Conservation (phyloP, 2,797 vertebrate genomes). For the Sorex maritimensis region DNA sequence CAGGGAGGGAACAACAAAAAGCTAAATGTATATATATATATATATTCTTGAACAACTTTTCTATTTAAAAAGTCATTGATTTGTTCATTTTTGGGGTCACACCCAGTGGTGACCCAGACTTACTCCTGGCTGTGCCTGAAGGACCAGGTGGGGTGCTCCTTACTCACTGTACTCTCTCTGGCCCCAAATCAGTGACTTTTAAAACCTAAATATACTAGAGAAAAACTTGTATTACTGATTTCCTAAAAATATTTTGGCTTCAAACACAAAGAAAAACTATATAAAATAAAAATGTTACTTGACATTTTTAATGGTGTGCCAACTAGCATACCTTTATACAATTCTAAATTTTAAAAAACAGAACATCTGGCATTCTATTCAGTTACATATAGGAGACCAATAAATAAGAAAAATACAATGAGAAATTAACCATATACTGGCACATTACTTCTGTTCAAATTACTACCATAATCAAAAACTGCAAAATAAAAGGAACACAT, state of each 20-base stretch:
- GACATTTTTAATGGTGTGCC: slow-evolving; percentile 44
- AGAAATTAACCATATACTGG: slow-evolving; percentile 66
- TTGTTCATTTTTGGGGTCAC: too few species aligned
- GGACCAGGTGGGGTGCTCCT: too few species aligned
- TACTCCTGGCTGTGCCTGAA: too few species aligned
- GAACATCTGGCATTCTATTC: slow-evolving; percentile 2
- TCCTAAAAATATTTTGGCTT: slow-evolving; percentile 49
- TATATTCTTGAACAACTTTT: too few species aligned
- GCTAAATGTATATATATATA: too few species aligned
- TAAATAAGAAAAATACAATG: slow-evolving; percentile 69
- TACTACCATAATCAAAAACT: slow-evolving; percentile 62
- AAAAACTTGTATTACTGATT: slow-evolving; percentile 56
- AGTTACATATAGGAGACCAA: slow-evolving; percentile 70
- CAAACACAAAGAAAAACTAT: slow-evolving; percentile 39
- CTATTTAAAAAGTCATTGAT: slow-evolving; percentile 12
- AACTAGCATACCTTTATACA: slow-evolving; percentile 38
- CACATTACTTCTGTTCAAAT: not conserved
- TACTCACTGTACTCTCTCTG: too few species aligned
- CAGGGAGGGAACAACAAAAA: not conserved
- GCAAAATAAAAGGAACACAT: slow-evolving; percentile 54
- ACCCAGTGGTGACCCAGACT: too few species aligned
- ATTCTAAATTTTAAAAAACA: slow-evolving; percentile 39
- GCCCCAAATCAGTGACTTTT: not conserved
- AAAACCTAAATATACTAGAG: slow-evolving; percentile 60
- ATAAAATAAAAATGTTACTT: slow-evolving; percentile 55